phyloP scores from a whole-genome alignment of 35 echinoderm and acorn worm genomes.

The Stichopus chloronotus region DNA sequence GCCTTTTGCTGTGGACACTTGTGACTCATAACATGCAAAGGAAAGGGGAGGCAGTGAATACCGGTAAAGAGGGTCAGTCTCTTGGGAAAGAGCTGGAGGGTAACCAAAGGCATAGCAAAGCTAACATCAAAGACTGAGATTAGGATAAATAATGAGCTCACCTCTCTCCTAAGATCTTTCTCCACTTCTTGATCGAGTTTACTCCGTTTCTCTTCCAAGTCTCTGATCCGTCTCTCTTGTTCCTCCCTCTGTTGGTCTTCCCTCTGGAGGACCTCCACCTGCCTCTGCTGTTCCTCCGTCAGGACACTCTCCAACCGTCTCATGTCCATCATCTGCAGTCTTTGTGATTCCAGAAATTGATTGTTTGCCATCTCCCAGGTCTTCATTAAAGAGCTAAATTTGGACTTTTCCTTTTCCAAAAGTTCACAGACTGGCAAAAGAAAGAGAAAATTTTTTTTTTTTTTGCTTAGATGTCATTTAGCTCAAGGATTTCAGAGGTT shows the following conservation, averaged over 20 bases:
- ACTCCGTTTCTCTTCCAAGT: conserved; percentile 72
- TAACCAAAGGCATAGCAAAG: too few relatives aligned
- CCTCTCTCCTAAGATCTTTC: conserved; percentile 47
- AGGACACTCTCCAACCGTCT: conserved; percentile 86
- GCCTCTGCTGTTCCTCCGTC: conserved; percentile 95
- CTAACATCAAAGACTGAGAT: background rate
- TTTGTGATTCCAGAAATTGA: conserved; percentile 93
- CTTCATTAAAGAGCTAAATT: conserved; percentile 75
- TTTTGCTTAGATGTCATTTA: too few relatives aligned
- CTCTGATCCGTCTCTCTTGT: conserved; percentile 81
- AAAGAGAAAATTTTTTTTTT: background rate
- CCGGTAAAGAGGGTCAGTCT: too few relatives aligned
- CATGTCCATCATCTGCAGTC: conserved; percentile 98
- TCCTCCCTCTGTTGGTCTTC: conserved; percentile 89
- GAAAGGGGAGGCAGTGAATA: too few relatives aligned
- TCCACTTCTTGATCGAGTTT: conserved; percentile 69
- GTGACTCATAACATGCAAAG: too few relatives aligned
- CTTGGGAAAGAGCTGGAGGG: too few relatives aligned
- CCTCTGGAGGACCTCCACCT: conserved; percentile 77
- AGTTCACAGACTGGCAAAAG: conserved; percentile 70
- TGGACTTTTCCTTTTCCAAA: conserved; percentile 86
- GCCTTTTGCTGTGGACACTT: too few relatives aligned
- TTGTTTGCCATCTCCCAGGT: conserved; percentile 99
- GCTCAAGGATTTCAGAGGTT: too few relatives aligned
- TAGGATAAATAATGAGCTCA: background rate